Evolutionary conservation across 2,113 vertebrate genomes (phyloP), one percentile per base, ranked within the genome.

Genomic region (Coturnix japonica): DNA sequence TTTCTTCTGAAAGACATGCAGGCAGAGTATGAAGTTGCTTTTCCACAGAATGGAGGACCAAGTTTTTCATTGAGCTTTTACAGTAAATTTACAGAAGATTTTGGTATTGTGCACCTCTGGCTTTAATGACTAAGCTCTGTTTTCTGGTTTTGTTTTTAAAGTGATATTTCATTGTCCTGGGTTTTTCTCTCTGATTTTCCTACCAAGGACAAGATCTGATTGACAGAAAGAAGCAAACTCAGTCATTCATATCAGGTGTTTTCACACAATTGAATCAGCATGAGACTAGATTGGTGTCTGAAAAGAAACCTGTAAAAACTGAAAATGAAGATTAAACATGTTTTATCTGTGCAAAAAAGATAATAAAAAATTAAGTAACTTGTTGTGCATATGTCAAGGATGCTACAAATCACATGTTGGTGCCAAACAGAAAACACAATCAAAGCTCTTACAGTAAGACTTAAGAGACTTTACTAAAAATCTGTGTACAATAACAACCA

Each of bases 311-410:
- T 3, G 1, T 39, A 25, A 59, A 57, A 85, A 69, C 31, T 43
- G 75, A 77, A 95, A 86, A 77, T 28, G 8, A 54, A 9, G 6
- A 66, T 15, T 70, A n/a, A 70, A 35, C 65, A 30, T 5, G 1
- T 47, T 63, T 46, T 5, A 39, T 8, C 14, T 31, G 5, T 63
- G 6, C 9, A 71, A 54, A 14, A 69, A 89, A 66, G 57, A 44
- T 14, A 43, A 43, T 12, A 41, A 41, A 41, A 41, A 41, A 41
- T 43, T 43, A 53, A 6, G 54, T 70, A 67, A 37, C 14, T 43
- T 57, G 31, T 70, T 12, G 2, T 33, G 11, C 44, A 5, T 31
- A 12, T 31, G 33, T 19, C 26, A 1, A 0, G 9, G 13, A 46
- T 82, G 13, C 57, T 33, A 22, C 66, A 66, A 90, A 16, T 11